A percentile compares a stretch with the other conserved stretches of the same genome.
Evolutionary conservation across 1,140 invertebrate species (phyloP).

Genomic region (Bombus waltoni): DNA sequence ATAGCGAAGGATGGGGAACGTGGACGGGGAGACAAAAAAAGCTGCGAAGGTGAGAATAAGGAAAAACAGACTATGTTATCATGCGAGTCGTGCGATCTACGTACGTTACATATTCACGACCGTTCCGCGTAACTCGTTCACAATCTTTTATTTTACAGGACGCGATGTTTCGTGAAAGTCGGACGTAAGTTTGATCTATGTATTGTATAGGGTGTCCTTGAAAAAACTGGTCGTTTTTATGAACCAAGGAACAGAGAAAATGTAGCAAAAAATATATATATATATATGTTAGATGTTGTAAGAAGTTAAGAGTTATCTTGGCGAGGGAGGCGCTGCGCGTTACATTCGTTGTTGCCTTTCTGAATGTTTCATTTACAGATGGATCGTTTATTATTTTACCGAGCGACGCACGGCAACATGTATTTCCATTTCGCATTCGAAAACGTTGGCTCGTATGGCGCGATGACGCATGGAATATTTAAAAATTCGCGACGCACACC

Average conservation of each 20-base stretch:
- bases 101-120: constrained; percentile 67
- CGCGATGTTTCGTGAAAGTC: constrained; percentile 38
- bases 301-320: neutral
- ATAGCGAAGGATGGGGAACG: neutral
- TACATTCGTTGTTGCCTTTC: constrained; percentile 22
- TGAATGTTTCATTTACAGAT: constrained; percentile 57
- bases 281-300: neutral
- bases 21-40: constrained; percentile 21
- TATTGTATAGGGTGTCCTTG: constrained; percentile 25
- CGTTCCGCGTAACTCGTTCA: constrained; percentile 55
- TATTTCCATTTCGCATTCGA: neutral
- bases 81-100: constrained; percentile 59
- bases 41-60: constrained; percentile 61
- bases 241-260: neutral
- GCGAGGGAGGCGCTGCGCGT: neutral
- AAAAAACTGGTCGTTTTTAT: neutral
- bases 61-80: constrained; percentile 60
- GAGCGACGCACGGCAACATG: neutral
- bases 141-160: constrained; percentile 61
- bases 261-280: neutral
- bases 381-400: constrained; percentile 45
- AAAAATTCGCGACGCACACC: neutral
- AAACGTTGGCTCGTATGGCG: neutral
- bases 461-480: constrained; percentile 32
- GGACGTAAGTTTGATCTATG: constrained; percentile 45